Conservation (phyloP, 2,888 invertebrate species). For the Xiphydria camelus region DNA sequence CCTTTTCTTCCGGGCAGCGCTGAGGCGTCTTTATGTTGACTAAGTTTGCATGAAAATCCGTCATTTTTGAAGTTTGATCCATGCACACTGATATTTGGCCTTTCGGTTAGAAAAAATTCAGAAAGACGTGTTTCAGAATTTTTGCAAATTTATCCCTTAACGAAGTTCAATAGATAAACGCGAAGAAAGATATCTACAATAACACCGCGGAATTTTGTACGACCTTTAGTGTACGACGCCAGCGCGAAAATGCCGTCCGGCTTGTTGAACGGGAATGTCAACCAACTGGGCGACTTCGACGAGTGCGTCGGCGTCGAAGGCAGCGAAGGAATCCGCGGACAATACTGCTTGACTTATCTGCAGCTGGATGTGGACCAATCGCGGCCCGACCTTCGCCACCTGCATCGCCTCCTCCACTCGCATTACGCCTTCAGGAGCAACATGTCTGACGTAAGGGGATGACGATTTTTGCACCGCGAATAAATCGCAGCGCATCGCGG, state of each 20-base stretch:
- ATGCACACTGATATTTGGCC: no score
- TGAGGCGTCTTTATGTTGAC: no score
- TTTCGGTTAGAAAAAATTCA: no score
- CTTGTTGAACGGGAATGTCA: conserved; percentile 69
- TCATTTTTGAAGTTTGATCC: no score
- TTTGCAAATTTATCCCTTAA: no score
- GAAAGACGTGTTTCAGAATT: no score
- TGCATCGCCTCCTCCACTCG: conserved; percentile 64
- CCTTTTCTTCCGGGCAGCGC: no score
- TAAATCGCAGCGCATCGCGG: no score
- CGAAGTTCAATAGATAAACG: background rate
- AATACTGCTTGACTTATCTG: conserved; percentile 69
- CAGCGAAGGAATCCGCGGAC: conserved; percentile 61
- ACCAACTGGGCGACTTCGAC: conserved; percentile 74
- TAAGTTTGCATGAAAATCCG: no score
- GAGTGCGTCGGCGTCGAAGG: conserved; percentile 62
- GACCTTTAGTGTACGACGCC: conserved; percentile 69
- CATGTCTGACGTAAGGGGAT: conserved; percentile 71
- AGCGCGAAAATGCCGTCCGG: conserved; percentile 72
- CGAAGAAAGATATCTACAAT: background rate
- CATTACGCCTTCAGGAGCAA: conserved; percentile 69
- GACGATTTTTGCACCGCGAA: no score
- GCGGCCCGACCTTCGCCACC: conserved; percentile 57
- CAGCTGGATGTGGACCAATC: conserved; percentile 62
- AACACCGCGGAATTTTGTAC: background rate